A percentile compares a stretch with the other conserved stretches of the same genome.
Evolutionary conservation across 2,113 vertebrate species (phyloP).

Genomic region (Catagonus wagneri): DNA sequence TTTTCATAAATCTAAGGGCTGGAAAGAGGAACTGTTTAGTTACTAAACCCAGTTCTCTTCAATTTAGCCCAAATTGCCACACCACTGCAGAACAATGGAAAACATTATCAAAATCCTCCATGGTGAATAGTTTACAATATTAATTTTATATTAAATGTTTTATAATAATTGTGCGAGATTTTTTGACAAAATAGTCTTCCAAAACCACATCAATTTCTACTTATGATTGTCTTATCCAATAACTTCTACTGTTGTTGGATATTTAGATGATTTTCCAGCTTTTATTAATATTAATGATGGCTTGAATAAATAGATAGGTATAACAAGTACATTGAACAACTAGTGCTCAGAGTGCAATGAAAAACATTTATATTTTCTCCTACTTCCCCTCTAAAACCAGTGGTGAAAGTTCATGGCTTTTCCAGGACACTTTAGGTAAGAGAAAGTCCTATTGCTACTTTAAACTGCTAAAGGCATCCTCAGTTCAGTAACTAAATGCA

Average conservation of each 20-base stretch:
- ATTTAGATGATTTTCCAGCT: neutral
- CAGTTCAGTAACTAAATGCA: neutral
- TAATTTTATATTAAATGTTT: slow-evolving; percentile 20
- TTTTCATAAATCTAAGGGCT: neutral
- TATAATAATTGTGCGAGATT: neutral
- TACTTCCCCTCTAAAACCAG: neutral
- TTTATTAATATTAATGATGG: neutral
- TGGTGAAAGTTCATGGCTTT: slow-evolving; percentile 7
- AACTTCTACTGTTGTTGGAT: neutral
- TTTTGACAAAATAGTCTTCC: neutral
- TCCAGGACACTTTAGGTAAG: neutral
- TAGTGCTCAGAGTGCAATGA: neutral
- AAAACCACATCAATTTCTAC: neutral
- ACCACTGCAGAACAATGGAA: neutral
- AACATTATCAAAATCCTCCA: neutral
- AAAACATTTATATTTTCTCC: neutral
- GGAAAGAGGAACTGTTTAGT: neutral
- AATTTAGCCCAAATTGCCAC: neutral
- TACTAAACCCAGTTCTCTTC: neutral
- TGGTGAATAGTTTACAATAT: neutral
- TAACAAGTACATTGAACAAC: neutral
- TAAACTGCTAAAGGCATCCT: neutral
- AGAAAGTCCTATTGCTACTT: neutral
- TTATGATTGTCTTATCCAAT: neutral
- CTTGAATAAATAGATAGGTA: neutral